A percentile compares a stretch with the other conserved stretches of the same genome.
phyloP scores from a whole-genome alignment of 2,888 invertebrate genomes.

The Creontiades dilutus region DNA sequence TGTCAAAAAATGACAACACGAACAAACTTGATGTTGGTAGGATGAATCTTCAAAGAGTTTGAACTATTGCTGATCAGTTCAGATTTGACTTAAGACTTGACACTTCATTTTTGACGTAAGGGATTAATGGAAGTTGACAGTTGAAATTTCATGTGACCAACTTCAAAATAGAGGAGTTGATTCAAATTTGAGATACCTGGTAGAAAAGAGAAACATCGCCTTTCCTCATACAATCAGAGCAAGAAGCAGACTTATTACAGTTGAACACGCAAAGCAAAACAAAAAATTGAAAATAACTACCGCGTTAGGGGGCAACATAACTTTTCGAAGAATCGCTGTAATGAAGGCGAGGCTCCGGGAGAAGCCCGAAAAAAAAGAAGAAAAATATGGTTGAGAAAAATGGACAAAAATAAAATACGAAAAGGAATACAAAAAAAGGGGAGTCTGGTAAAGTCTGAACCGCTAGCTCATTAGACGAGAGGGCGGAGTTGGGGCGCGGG shows the following conservation, averaged over 20 bases:
- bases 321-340: constrained; percentile 31
- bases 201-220: background rate
- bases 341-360: constrained; percentile 13
- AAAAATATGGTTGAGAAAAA: constrained; percentile 6
- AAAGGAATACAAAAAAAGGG: constrained; percentile 4
- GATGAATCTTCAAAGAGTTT: too few species aligned
- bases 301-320: constrained; percentile 20
- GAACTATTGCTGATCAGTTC: too few species aligned
- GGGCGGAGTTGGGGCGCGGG: background rate
- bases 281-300: constrained; percentile 22
- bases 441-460: constrained; percentile 14
- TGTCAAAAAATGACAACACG: too few species aligned
- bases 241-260: background rate
- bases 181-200: too few species aligned
- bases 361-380: background rate
- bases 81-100: too few species aligned
- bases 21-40: too few species aligned
- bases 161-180: too few species aligned
- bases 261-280: constrained; percentile 4
- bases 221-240: background rate
- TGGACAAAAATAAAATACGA: constrained; percentile 30
- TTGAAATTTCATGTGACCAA: too few species aligned
- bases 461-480: constrained; percentile 6
- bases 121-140: too few species aligned
- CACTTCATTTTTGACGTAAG: too few species aligned